phyloP scores from a whole-genome alignment of 2,113 vertebrate genomes.

The Kryptolebias marmoratus region DNA sequence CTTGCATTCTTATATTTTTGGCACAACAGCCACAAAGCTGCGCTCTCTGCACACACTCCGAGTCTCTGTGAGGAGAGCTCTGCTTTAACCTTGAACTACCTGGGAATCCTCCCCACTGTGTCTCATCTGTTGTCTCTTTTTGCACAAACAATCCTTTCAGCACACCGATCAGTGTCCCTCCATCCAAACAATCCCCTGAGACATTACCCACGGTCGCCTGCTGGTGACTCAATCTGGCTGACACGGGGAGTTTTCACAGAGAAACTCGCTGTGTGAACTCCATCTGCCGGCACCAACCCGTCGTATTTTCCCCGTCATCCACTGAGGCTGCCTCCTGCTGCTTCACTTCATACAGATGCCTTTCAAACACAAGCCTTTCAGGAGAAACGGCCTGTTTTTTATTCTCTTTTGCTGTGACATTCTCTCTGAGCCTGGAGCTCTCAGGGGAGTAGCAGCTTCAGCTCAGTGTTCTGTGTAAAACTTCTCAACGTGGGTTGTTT shows the following conservation, averaged over 20 bases:
- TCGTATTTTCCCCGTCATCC: slow-evolving; percentile 43
- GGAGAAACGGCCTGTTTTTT: slow-evolving; percentile 50
- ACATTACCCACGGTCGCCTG: slow-evolving; percentile 41
- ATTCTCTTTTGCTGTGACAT: slow-evolving; percentile 49
- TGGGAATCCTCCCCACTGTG: slow-evolving; percentile 33
- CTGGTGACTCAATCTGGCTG: slow-evolving; percentile 47
- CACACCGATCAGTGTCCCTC: slow-evolving; percentile 18
- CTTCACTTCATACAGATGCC: slow-evolving; percentile 43
- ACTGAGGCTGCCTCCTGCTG: slow-evolving; percentile 36
- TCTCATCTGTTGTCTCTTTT: slow-evolving; percentile 37
- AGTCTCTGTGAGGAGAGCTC: slow-evolving; percentile 1
- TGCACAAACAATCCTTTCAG: slow-evolving; percentile 42
- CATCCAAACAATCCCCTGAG: slow-evolving; percentile 44
- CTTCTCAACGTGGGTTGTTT: slow-evolving; percentile 35
- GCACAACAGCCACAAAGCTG: slow-evolving; percentile 5
- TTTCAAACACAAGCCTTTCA: slow-evolving; percentile 52
- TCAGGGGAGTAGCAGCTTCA: slow-evolving; percentile 41
- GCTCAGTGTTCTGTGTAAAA: slow-evolving; percentile 28
- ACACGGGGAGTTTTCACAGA: slow-evolving; percentile 44
- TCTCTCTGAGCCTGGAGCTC: slow-evolving; percentile 36
- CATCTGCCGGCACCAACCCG: neutral
- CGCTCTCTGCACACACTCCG: neutral
- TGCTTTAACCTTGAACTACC: slow-evolving; percentile 59
- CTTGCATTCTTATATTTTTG: slow-evolving; percentile 1
- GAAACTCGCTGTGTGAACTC: slow-evolving; percentile 29